phyloP scores from a whole-genome alignment of 2,888 invertebrate species.

The Encarsia formosa region DNA sequence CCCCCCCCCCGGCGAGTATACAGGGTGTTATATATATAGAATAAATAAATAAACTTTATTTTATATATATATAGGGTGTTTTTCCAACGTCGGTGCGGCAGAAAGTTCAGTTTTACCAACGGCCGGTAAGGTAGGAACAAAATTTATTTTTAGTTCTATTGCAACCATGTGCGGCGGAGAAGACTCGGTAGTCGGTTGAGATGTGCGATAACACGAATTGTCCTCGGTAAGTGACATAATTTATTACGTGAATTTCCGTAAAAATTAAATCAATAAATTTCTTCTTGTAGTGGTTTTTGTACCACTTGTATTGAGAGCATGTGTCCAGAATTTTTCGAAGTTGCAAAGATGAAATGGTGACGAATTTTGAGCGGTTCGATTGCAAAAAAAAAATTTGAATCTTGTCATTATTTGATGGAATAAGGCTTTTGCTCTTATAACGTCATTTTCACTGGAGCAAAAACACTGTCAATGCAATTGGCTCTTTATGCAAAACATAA shows the following conservation, averaged over 20 bases:
- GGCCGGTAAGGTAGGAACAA: no score
- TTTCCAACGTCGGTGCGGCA: no score
- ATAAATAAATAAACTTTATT: no score
- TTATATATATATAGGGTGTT: no score
- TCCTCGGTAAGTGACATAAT: conserved; percentile 43
- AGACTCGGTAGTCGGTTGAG: conserved; percentile 41
- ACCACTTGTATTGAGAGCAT: conserved; percentile 44
- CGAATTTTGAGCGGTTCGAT: conserved; percentile 27
- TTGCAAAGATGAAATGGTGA: conserved; percentile 17
- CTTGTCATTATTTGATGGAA: conserved; percentile 58
- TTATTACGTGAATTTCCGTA: no score
- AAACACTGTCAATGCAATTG: no score
- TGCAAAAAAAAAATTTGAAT: conserved; percentile 49
- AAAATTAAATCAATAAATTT: conserved; percentile 2
- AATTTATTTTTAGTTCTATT: conserved; percentile 41
- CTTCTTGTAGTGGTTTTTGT: conserved; percentile 44
- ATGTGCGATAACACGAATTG: conserved; percentile 45
- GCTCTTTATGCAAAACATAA: no score
- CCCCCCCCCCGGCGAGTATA: no score
- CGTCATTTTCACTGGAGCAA: no score
- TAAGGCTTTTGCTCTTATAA: no score
- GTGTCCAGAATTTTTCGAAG: conserved; percentile 35
- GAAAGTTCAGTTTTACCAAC: no score
- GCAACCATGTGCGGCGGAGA: conserved; percentile 43
- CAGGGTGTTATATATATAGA: no score